phyloP scores from a whole-genome alignment of 2,888 invertebrate species.

The Pteria penguin region DNA sequence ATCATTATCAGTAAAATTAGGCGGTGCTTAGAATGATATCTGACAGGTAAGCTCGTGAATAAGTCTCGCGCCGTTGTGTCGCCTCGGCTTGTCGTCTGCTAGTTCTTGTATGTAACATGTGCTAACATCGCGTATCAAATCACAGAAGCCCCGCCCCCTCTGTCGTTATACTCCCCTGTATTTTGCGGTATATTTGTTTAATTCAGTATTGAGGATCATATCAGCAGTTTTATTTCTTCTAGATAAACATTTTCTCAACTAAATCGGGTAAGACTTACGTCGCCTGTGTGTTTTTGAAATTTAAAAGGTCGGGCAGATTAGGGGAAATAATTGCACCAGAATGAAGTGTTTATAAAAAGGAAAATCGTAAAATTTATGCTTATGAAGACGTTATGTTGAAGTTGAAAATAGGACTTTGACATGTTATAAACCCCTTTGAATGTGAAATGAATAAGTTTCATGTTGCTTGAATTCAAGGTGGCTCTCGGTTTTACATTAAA shows the following conservation, averaged over 20 bases:
- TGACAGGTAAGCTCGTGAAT: constrained; percentile 28
- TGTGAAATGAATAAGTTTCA: too few relatives aligned
- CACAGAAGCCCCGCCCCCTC: constrained; percentile 26
- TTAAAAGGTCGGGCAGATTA: not conserved
- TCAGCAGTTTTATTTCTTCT: not conserved
- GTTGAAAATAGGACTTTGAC: too few relatives aligned
- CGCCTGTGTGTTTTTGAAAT: not conserved
- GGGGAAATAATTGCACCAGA: not conserved
- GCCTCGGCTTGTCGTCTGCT: constrained; percentile 16
- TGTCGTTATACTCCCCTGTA: not conserved
- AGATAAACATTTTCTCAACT: not conserved
- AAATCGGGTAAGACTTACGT: not conserved
- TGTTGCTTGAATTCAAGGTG: too few relatives aligned
- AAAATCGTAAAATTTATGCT: too few relatives aligned
- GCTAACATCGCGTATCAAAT: constrained; percentile 36
- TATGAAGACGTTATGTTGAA: too few relatives aligned
- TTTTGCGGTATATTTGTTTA: not conserved
- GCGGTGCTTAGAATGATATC: constrained; percentile 13
- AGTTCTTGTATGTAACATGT: constrained; percentile 25
- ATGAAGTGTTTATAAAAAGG: too few relatives aligned
- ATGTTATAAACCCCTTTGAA: too few relatives aligned
- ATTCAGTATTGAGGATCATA: not conserved
- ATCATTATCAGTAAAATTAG: constrained; percentile 1
- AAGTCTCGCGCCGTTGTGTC: constrained; percentile 30
- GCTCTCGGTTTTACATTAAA: too few relatives aligned